Evolutionary conservation across 2,888 invertebrate species (phyloP).

Genomic region (Rhynchonema sp.): DNA sequence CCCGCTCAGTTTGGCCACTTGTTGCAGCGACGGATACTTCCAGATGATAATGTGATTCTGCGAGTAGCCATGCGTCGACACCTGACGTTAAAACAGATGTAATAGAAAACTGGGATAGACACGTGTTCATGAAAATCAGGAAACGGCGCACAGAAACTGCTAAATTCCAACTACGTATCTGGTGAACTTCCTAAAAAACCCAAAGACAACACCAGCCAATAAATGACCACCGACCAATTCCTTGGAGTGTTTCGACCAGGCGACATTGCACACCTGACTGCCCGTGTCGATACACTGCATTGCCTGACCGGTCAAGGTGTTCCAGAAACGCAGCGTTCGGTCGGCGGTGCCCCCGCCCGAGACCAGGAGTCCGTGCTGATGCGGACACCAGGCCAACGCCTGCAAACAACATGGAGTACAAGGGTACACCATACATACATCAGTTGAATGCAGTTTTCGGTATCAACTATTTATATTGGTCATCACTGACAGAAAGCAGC

Average conservation of each 20-base stretch:
- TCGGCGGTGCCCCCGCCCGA: slow-evolving; percentile 99
- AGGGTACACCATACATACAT: too few species aligned
- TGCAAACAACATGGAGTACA: slow-evolving; percentile 9
- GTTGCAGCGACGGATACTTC: slow-evolving; percentile 91
- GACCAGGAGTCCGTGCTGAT: slow-evolving; percentile 85
- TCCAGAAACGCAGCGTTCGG: slow-evolving; percentile 75
- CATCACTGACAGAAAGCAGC: too few species aligned
- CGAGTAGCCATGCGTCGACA: slow-evolving; percentile 88
- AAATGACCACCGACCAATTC: slow-evolving; percentile 69
- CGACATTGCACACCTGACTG: slow-evolving; percentile 90
- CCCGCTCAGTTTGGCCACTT: slow-evolving; percentile 87
- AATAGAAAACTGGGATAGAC: too few species aligned
- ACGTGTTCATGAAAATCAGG: too few species aligned
- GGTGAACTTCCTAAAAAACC: too few species aligned
- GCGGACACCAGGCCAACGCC: slow-evolving; percentile 96
- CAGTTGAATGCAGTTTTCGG: too few species aligned
- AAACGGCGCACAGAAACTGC: too few species aligned
- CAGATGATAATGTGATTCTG: slow-evolving; percentile 96
- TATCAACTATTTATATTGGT: too few species aligned
- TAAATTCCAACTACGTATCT: too few species aligned
- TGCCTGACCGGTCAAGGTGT: slow-evolving; percentile 87
- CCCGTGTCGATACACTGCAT: slow-evolving; percentile 96
- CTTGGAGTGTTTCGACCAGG: slow-evolving; percentile 95
- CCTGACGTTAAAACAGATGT: slow-evolving; percentile 21
- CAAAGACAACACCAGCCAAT: too few species aligned